Base-by-base conservation (phyloP, 2,888 invertebrate genomes). In the Stomorhina lunata region DNA sequence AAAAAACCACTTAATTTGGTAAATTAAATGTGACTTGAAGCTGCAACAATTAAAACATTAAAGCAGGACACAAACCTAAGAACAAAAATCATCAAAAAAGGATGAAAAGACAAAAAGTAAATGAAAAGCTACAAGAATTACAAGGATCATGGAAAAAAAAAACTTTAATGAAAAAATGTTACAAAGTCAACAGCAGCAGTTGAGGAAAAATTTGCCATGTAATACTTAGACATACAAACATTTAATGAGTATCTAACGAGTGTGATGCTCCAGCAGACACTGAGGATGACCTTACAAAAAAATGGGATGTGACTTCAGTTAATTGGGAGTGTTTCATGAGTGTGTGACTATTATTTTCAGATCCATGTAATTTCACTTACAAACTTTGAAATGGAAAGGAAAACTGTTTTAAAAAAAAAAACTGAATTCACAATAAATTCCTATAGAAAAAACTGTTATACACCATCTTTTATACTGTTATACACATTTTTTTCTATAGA, bases 1-100 rank as follows among this genome's bases (percentile, higher is more conserved):
- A 68, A 68, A n/a, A n/a, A 84, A 76, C 79, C 81, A 81, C 75
- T 81, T 84, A 81, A 84, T 72, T 84, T 84, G 57, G 65, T 63
- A 71, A 81, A 79, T 84, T 76, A 81, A 80, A 83, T 83, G 78
- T 73, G 72, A 76, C 79, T 79, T 81, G 66, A 40, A 57, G 75
- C 75, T 82, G 79, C 59, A 79, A 81, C 75, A 82, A 82, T 79
- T 79, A 71, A 82, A 82, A 79, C 68, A 73, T 79, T 82, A 71
- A 79, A 61, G 45, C 55, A 40, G 75, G 73, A 61, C 53, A 40
- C 37, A 65, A 50, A 65, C 29, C 71, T 32, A 15, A 25, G 12
- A 4, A 55, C 9, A 32, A 61, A 61, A 55, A n/a, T n/a, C n/a
- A n/a, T n/a, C n/a, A n/a, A 57, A 48, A 75, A 40, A 34, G 17